Evolutionary conservation across 64 coral and sea anemone genomes (phyloP), one percentile per base, ranked within the genome.

Genomic region (Dendrophyllia cribrosa): DNA sequence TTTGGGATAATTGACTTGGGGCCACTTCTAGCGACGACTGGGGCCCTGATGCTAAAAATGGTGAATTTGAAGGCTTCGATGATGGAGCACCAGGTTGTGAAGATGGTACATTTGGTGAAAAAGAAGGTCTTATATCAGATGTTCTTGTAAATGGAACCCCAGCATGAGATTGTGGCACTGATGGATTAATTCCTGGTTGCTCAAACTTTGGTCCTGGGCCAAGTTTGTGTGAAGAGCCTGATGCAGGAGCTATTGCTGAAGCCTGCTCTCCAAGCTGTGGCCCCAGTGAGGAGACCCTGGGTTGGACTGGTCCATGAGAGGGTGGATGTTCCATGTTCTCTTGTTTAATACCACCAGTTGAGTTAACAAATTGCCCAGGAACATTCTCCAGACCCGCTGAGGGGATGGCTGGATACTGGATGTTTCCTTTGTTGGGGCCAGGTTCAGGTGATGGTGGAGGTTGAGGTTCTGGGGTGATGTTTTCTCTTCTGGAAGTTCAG

Each of bases 401-500:
- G 17, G 80, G 62, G 62, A 67, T 0, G 5, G 4, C 43, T 49
- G 20, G 80, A 53, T 66, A 50, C 62, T 67, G 62, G 8, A 47
- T 16, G 60, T 7, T 21, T 15, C 44, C 46, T 3, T 66, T 67
- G 10, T 21, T 68, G 20, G 59, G 19, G 0, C 19, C 16, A 67
- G 62, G 22, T 67, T 45, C 66, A 53, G 74, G 8, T 26, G 61
- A 20, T 45, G 75, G 46, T 43, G 60, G 58, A 3, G 68, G 47
- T 47, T 91, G 75, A 21, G 76, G 19, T 60, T 75, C 86, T 10
- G 45, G 70, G 70, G 66, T 55, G 58, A 22, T 74, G 17, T 58
- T 43, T 44, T 84, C 59, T 83, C 91, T 59, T 67, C 91, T 50
- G 91, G 91, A 21, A 93, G 22, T 78, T 93, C 91, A 67, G 91